Conservation (phyloP, 2,113 vertebrate genomes). For the Actenoides hombroni region DNA sequence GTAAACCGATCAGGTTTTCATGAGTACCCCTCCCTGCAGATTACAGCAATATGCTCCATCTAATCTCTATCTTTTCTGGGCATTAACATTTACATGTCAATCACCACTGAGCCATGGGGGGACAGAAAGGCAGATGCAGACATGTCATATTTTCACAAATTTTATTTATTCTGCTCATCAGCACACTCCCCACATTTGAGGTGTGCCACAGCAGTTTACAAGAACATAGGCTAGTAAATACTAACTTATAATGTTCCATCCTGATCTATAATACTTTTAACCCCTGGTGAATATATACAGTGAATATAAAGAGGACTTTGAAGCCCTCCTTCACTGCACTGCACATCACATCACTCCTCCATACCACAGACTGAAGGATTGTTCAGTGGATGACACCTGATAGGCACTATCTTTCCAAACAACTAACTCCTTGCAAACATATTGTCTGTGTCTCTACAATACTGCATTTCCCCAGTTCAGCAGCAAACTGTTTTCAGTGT, state of each 20-base stretch:
- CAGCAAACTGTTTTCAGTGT: background rate
- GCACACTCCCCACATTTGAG: background rate
- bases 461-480: background rate
- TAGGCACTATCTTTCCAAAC: background rate
- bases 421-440: background rate
- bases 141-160: background rate
- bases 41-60: background rate
- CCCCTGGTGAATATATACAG: background rate
- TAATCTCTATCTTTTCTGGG: background rate
- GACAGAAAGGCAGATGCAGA: background rate
- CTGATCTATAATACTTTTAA: background rate
- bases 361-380: background rate
- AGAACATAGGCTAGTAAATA: slow-evolving; percentile 24
- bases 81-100: background rate
- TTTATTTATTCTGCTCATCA: background rate
- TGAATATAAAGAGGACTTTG: background rate
- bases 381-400: background rate
- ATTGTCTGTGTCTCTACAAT: background rate
- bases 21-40: background rate
- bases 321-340: background rate
- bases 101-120: background rate
- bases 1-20: background rate
- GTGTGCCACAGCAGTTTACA: background rate
- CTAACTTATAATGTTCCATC: slow-evolving; percentile 17
- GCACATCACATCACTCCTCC: too few relatives aligned